Base-by-base conservation (phyloP, 2,888 invertebrate species). In the Pristionchus japonicus region DNA sequence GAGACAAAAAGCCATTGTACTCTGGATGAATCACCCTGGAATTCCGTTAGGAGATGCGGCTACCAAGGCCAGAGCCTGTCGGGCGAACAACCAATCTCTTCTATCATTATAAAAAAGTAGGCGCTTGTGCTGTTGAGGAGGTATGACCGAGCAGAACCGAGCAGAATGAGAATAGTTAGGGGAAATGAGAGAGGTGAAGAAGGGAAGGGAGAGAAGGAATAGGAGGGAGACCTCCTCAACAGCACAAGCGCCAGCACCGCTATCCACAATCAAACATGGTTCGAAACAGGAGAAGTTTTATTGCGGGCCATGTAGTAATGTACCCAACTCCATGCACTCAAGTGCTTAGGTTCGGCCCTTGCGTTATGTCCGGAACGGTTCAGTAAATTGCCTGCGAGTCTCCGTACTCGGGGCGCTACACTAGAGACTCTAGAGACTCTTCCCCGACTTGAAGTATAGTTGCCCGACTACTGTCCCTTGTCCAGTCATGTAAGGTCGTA, bases 1-100 rank as follows among this genome's bases (percentile, higher is more conserved):
- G 34, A 83, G 83, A 57, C 49, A 83, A 80, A 52, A 49, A 34
- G 34, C 52, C 83, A 52, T 34, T 52, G 83, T 49, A 83, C 83
- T 52, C 23, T 49, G 31, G 52, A 52, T 83, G 83, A 57, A 7
- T 77, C 83, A 49, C 1, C 20, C 23, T n/a, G 34, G 47, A 15
- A 80, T 47, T 37, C 70, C 70, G 70, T 70, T 70, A 70, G 37
- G n/a, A n/a, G n/a, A n/a, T n/a, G n/a, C n/a, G n/a, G n/a, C n/a
- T n/a, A 37, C 70, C 70, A 70, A 70, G 37, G 70, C 70, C 37
- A 31, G 31, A 64, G 64, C 70, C 70, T 70, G 37, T 70, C 70
- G 20, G 61, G 27, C n/a, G 9, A 61, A n/a, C n/a, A n/a, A n/a
- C n/a, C n/a, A n/a, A n/a, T n/a, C n/a, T n/a, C n/a, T n/a, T n/a